These are phyloP conservation scores for Pollenia angustigena DNA, from an alignment of 2,888 invertebrate genomes.

Conservation along the genomic window DNA sequence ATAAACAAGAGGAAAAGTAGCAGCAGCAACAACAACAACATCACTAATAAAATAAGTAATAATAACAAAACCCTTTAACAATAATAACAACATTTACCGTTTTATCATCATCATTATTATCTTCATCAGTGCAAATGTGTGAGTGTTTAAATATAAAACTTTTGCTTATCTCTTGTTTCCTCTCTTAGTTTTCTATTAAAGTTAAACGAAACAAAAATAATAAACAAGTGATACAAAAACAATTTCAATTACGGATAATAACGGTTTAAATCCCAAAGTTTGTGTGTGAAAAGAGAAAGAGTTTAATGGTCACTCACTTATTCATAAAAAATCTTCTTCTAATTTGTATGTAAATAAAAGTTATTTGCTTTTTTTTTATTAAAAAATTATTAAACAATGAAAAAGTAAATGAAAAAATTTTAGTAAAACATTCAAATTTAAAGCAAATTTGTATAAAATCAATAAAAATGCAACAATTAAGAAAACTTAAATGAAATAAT, in stretches of 20 bases:
- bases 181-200: slow-evolving; percentile 13
- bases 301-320: background rate
- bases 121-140: background rate
- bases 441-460: background rate
- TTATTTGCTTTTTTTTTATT: slow-evolving; percentile 5
- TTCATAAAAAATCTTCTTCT: no score
- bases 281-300: slow-evolving; percentile 5
- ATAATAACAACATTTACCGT: slow-evolving; percentile 17
- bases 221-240: slow-evolving; percentile 12
- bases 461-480: background rate
- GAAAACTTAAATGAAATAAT: background rate
- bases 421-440: slow-evolving; percentile 1
- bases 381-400: background rate
- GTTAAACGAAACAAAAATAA: background rate
- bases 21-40: slow-evolving; percentile 2
- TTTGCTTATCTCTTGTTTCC: slow-evolving; percentile 2
- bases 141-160: background rate
- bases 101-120: slow-evolving; percentile 16
- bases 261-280: slow-evolving; percentile 6
- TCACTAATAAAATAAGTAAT: slow-evolving; percentile 16
- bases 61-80: slow-evolving; percentile 17
- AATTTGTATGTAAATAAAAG: background rate
- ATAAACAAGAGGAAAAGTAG: background rate
- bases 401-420: background rate
- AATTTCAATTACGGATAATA: slow-evolving; percentile 10